Base-by-base conservation (phyloP, 2,797 vertebrate species). In the Tangara arthus region DNA sequence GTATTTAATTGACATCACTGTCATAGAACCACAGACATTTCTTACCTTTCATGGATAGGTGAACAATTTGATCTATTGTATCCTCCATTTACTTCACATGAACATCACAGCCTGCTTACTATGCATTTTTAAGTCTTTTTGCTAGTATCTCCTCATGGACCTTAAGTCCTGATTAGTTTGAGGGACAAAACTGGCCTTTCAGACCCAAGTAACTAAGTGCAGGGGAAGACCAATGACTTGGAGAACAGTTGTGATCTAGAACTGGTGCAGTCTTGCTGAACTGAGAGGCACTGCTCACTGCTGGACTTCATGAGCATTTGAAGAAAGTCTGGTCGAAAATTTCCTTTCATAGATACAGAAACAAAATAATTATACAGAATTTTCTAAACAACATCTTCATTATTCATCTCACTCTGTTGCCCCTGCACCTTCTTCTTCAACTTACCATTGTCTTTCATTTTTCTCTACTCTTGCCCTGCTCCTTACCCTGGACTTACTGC, bases 1-100 rank as follows among this genome's bases (percentile, higher is more conserved):
- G 80, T 89, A 22, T 37, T 85, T 97, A 97, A 96, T 94, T 95
- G 94, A 93, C 82, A 95, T 72, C 15, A 89, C 7, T 71, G 47
- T 57, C 75, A 93, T 89, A 96, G 96, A 95, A 42, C 2, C 65
- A 81, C 68, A 92, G 93, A 68, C 11, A 57, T 86, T 86, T 88
- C 35, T 71, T 90, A 80, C 35, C 9, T 46, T 88, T 89, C 44
- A 64, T 11, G 49, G 70, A 22, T 4, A 70, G 34, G 7, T 56
- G 64, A 95, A 61, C 32, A 9, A 53, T 5, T 73, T 39, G 7
- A n/a, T 87, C 52, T 35, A 28, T 65, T 79, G 17, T 68, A 63
- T 57, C 83, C 52, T 81, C 11, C 10, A 42, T 65, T 89, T 69
- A 44, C 12, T 32, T 26, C 3, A 15, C 17, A 27, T 24, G 24